Conservation (phyloP, 2,113 vertebrate species). For the Albula goreensis region DNA sequence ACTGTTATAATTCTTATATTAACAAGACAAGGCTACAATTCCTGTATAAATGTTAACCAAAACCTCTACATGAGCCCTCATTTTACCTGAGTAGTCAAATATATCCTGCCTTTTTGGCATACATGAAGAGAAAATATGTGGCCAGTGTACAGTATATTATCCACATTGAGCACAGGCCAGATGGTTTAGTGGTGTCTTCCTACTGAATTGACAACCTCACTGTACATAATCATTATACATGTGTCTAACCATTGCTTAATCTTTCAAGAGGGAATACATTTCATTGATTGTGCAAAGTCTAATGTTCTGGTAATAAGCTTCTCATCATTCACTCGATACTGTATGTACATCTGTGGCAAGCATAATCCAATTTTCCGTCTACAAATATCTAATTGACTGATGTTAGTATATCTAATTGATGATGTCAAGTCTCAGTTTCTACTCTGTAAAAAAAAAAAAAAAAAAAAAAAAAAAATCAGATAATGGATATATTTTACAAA, state of each 20-base stretch:
- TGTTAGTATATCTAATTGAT: too few relatives aligned
- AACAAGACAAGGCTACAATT: too few relatives aligned
- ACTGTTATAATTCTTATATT: too few relatives aligned
- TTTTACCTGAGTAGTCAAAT: background rate
- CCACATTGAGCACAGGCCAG: too few relatives aligned
- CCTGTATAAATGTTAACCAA: too few relatives aligned
- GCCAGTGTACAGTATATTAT: too few relatives aligned
- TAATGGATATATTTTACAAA: background rate
- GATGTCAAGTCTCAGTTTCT: too few relatives aligned
- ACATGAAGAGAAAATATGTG: too few relatives aligned
- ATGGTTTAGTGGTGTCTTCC: background rate
- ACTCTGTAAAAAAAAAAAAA: too few relatives aligned
- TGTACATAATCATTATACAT: background rate
- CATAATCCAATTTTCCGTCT: background rate
- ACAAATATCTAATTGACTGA: background rate
- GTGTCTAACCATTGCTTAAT: background rate
- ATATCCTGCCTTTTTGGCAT: background rate
- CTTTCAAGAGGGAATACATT: background rate
- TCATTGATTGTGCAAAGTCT: background rate
- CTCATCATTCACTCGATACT: background rate
- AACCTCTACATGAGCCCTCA: background rate
- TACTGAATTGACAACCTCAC: background rate
- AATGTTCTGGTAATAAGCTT: background rate
- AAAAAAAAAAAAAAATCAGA: background rate
- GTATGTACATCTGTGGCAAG: background rate